These are phyloP conservation scores for Morpho deidamia DNA, from an alignment of 2,888 invertebrate species.

Conservation along the genomic window DNA sequence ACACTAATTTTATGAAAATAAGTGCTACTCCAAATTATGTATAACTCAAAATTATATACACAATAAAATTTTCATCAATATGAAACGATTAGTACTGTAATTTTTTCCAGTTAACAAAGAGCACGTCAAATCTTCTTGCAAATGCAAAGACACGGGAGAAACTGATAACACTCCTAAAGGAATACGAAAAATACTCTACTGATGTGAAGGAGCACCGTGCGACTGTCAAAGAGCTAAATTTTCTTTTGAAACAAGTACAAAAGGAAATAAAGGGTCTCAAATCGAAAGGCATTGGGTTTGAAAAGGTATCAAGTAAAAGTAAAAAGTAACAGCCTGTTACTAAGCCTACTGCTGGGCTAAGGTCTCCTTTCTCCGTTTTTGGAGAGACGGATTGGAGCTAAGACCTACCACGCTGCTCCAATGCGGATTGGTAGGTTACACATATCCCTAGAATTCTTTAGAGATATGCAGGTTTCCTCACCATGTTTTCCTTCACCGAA, in stretches of 20 bases:
- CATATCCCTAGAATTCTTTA: too few relatives aligned
- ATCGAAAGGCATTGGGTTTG: slow-evolving; percentile 48
- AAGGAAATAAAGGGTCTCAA: slow-evolving; percentile 63
- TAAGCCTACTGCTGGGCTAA: too few relatives aligned
- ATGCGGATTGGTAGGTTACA: too few relatives aligned
- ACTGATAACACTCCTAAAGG: slow-evolving; percentile 72
- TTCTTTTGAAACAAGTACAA: slow-evolving; percentile 75
- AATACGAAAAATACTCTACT: slow-evolving; percentile 72
- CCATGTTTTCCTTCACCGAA: too few relatives aligned
- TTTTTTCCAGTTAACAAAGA: slow-evolving; percentile 62
- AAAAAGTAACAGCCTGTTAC: too few relatives aligned
- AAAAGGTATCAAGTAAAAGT: slow-evolving; percentile 11
- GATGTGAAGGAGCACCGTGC: slow-evolving; percentile 69
- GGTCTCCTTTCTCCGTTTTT: too few relatives aligned
- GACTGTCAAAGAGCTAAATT: slow-evolving; percentile 71
- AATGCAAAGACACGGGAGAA: slow-evolving; percentile 72
- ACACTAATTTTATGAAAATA: too few relatives aligned
- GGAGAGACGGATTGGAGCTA: too few relatives aligned
- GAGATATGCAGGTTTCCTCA: too few relatives aligned
- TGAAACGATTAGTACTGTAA: background rate
- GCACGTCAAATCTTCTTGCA: slow-evolving; percentile 74
- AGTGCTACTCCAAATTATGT: too few relatives aligned
- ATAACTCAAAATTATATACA: too few relatives aligned
- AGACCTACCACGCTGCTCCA: too few relatives aligned
- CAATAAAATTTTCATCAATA: background rate